Conservation (phyloP, 2,797 vertebrate species). For the Poliocrania exsul region DNA sequence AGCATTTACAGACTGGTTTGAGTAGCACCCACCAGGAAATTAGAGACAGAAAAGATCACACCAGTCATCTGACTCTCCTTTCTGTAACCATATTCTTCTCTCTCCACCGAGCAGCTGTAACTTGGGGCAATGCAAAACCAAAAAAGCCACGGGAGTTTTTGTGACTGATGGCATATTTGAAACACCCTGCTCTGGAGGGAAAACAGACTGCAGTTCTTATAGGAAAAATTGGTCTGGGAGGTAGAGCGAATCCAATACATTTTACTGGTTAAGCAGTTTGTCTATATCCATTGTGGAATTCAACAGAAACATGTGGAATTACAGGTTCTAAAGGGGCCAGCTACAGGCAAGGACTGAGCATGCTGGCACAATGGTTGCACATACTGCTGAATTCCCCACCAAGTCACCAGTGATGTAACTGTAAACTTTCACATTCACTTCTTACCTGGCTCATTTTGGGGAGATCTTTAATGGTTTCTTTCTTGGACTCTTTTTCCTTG, state of each 20-base stretch:
- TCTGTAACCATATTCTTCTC: not conserved
- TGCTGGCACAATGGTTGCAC: not conserved
- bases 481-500: constrained; percentile 89
- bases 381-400: not conserved
- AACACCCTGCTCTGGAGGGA: not conserved
- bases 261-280: not conserved
- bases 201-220: not conserved
- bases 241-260: not conserved
- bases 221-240: not conserved
- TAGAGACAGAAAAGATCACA: not conserved
- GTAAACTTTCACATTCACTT: not conserved
- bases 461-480: constrained; percentile 94
- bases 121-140: not conserved
- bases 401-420: not conserved
- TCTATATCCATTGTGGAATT: not conserved
- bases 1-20: not conserved
- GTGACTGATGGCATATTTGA: not conserved
- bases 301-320: not conserved
- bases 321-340: not conserved
- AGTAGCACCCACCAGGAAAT: not conserved
- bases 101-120: not conserved
- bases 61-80: not conserved
- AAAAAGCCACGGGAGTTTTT: not conserved
- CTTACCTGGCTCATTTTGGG: constrained; percentile 97
- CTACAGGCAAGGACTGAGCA: not conserved